Percentiles rank a stretch among this genome's conserved stretches.
These are phyloP conservation scores for Drosophila hamatofila DNA, from an alignment of 2,888 invertebrate genomes.

Conservation along the genomic window DNA sequence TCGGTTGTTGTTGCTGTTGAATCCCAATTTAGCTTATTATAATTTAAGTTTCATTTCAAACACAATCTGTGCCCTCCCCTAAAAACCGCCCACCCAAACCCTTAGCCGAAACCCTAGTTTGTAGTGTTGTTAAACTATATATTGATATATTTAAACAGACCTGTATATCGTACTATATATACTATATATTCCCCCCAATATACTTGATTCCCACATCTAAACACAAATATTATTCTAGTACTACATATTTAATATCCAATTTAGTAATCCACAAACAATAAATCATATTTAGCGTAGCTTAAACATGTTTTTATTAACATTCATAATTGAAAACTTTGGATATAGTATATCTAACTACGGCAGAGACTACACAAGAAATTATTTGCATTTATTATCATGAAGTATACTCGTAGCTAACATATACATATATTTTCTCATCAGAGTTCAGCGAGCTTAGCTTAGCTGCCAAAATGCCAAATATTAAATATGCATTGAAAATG, in stretches of 20 bases:
- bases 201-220: conserved; percentile 13
- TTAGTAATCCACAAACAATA: conserved; percentile 26
- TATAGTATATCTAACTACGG: conserved; percentile 6
- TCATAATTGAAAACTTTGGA: conserved; percentile 17
- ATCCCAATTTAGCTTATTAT: conserved; percentile 16
- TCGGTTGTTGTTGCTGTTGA: not conserved
- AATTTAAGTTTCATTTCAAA: conserved; percentile 15
- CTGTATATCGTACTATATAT: conserved; percentile 56
- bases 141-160: conserved; percentile 34
- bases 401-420: conserved; percentile 14
- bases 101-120: conserved; percentile 49
- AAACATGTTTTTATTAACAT: conserved; percentile 19
- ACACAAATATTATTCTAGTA: conserved; percentile 24
- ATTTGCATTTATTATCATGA: conserved; percentile 7
- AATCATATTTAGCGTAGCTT: conserved; percentile 34
- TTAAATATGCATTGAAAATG: conserved; percentile 31
- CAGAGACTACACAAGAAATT: conserved; percentile 20
- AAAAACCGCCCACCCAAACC: conserved; percentile 1
- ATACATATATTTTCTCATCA: conserved; percentile 6
- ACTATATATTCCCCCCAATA: not conserved
- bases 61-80: not conserved
- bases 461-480: conserved; percentile 7
- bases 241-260: conserved; percentile 19
- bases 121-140: conserved; percentile 56
- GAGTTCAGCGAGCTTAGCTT: conserved; percentile 1